phyloP scores from a whole-genome alignment of 64 coral and sea anemone genomes.

The Platygyra sinensis region DNA sequence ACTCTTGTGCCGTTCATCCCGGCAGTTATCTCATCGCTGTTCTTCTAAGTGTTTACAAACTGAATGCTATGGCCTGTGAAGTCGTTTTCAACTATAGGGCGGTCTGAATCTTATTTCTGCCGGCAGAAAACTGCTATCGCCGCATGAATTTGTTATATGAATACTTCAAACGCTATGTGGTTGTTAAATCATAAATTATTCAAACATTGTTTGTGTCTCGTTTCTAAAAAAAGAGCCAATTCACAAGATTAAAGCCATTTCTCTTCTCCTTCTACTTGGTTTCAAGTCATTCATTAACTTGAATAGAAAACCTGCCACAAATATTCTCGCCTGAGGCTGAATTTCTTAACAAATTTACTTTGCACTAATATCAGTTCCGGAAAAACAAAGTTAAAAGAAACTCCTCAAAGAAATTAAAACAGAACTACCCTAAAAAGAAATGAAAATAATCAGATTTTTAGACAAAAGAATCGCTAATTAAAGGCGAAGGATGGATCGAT shows the following conservation, averaged over 20 bases:
- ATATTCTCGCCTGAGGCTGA: too few species aligned
- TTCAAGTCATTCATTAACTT: neutral
- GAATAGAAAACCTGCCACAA: neutral
- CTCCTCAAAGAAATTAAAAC: too few species aligned
- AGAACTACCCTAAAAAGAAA: too few species aligned
- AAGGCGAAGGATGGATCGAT: too few species aligned
- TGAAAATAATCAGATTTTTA: too few species aligned
- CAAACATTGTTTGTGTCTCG: neutral
- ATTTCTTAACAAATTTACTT: too few species aligned
- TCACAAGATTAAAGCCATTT: neutral
- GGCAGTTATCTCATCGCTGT: too few species aligned
- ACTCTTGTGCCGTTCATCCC: too few species aligned
- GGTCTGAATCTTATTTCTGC: neutral
- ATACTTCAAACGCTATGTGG: neutral
- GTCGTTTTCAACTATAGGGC: neutral
- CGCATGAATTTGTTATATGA: neutral
- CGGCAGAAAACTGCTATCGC: neutral
- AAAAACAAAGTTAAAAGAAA: too few species aligned
- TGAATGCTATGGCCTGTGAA: neutral
- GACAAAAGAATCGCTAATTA: too few species aligned
- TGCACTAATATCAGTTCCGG: too few species aligned
- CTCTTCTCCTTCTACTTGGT: neutral
- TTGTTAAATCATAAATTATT: constrained; percentile 11
- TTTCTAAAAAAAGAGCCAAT: neutral
- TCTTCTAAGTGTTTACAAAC: too few species aligned